Evolutionary conservation across 2,888 invertebrate species (phyloP).

Genomic region (Xanthia icteritia): DNA sequence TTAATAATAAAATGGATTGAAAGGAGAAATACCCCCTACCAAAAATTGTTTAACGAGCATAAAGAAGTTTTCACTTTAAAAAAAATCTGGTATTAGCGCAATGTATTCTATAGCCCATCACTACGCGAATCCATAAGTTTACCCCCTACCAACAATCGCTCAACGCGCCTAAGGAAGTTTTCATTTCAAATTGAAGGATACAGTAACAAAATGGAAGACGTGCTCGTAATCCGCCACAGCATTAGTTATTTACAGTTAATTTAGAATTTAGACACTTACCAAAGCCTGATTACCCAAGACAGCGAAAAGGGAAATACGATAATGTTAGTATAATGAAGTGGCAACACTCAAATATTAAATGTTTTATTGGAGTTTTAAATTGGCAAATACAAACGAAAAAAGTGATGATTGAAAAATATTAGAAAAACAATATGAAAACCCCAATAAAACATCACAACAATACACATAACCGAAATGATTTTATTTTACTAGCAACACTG

Average conservation of each 20-base stretch:
- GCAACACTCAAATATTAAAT: constrained; percentile 39
- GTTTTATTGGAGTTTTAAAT: constrained; percentile 43
- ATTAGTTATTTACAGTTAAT: constrained; percentile 56
- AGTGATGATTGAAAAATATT: not conserved
- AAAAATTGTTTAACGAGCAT: too few relatives aligned
- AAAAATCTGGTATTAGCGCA: too few relatives aligned
- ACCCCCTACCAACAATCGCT: too few relatives aligned
- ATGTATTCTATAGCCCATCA: too few relatives aligned
- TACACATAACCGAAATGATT: constrained; percentile 35
- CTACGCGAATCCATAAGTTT: too few relatives aligned
- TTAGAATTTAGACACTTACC: constrained; percentile 84
- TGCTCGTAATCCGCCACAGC: constrained; percentile 52
- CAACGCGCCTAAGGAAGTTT: too few relatives aligned
- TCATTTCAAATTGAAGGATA: too few relatives aligned
- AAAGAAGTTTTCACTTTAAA: too few relatives aligned
- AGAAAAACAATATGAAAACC: constrained; percentile 19
- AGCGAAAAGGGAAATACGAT: constrained; percentile 77
- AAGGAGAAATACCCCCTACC: not conserved
- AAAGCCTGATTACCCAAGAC: constrained; percentile 85
- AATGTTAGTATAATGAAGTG: constrained; percentile 67
- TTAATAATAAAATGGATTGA: not conserved
- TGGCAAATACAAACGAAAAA: not conserved
- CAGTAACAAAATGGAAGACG: not conserved
- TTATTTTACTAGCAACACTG: constrained; percentile 43
- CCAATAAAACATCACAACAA: constrained; percentile 41